These are phyloP conservation scores for Malurus cyaneus DNA, from an alignment of 2,113 vertebrate genomes.

Conservation along the genomic window DNA sequence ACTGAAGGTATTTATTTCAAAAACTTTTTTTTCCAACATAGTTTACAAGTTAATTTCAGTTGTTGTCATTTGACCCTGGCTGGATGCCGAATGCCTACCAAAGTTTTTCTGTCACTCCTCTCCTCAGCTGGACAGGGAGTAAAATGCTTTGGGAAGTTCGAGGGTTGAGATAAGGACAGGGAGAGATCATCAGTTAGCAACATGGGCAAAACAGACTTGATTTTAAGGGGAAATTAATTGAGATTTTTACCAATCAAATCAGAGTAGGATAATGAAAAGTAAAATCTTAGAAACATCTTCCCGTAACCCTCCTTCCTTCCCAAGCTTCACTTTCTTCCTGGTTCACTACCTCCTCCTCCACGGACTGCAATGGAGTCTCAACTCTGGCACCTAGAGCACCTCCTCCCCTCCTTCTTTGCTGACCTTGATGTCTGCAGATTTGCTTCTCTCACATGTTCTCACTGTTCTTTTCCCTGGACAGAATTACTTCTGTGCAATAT, in stretches of 20 bases:
- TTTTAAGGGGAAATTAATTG: neutral
- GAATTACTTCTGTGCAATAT: neutral
- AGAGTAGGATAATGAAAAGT: neutral
- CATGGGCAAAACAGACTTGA: accelerated
- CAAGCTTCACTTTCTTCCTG: neutral
- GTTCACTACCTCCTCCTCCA: neutral
- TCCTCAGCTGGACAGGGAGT: neutral
- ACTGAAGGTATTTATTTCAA: neutral
- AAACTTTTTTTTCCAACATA: neutral
- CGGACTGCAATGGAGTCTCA: neutral
- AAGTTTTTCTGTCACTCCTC: neutral
- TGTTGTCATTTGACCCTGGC: neutral
- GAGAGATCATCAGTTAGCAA: neutral
- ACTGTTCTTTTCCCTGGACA: neutral
- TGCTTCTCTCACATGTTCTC: neutral
- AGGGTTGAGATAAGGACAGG: neutral
- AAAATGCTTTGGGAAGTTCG: neutral
- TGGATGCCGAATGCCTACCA: neutral
- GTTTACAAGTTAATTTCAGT: neutral
- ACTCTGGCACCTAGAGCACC: neutral
- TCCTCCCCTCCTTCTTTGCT: neutral
- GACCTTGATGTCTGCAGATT: neutral
- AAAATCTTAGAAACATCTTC: neutral
- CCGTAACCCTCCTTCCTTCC: neutral
- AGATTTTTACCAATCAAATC: neutral